These are phyloP conservation scores for Cydia pomonella DNA, from an alignment of 1,140 invertebrate species.

Conservation along the genomic window DNA sequence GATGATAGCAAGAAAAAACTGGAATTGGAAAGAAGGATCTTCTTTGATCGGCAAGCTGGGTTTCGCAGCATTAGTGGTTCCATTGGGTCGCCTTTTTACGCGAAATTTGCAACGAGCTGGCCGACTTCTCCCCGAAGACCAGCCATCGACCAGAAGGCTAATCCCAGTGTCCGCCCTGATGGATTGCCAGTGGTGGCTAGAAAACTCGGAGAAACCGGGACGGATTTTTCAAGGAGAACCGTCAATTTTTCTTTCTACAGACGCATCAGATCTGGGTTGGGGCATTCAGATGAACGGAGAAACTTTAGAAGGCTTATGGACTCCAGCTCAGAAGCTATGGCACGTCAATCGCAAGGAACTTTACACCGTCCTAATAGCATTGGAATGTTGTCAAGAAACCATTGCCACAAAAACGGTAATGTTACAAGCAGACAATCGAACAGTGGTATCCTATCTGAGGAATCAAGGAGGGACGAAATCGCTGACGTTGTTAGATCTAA, in stretches of 20 bases:
- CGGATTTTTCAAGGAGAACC: background rate
- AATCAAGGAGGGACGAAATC: conserved; percentile 27
- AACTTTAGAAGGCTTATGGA: conserved; percentile 29
- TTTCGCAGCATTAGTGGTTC: conserved; percentile 38
- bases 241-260: conserved; percentile 35
- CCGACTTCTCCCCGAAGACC: background rate
- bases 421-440: conserved; percentile 39
- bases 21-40: conserved; percentile 32
- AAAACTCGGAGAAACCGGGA: background rate
- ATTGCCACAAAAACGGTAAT: conserved; percentile 17
- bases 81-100: conserved; percentile 35
- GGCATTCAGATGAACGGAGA: conserved; percentile 31
- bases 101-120: conserved; percentile 34
- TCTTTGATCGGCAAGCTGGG: conserved; percentile 35
- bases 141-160: background rate
- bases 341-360: conserved; percentile 43
- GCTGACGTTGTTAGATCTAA: background rate
- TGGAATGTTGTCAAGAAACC: background rate
- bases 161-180: background rate
- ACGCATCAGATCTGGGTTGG: conserved; percentile 39
- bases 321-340: conserved; percentile 34
- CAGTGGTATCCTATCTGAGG: background rate
- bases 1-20: too few species aligned
- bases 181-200: conserved; percentile 14
- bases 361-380: conserved; percentile 6